These are phyloP conservation scores for Drosophila longiperda DNA, from an alignment of 2,888 invertebrate genomes.

Conservation along the genomic window DNA sequence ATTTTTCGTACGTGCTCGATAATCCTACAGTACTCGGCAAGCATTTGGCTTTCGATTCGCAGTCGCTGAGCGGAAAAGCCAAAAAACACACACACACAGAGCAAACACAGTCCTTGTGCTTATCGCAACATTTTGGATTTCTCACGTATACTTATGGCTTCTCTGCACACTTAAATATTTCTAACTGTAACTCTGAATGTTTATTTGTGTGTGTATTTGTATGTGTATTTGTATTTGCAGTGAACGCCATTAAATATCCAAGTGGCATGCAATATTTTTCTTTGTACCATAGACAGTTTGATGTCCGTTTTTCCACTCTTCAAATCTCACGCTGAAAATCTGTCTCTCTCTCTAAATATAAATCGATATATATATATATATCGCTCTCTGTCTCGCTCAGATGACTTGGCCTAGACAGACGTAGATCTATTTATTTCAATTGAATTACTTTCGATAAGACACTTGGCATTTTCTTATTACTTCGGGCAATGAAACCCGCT, in stretches of 20 bases:
- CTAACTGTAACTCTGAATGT: slow-evolving; percentile 9
- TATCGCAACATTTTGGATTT: slow-evolving; percentile 74
- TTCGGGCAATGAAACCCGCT: slow-evolving; percentile 14
- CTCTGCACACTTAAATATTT: slow-evolving; percentile 39
- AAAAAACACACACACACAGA: slow-evolving; percentile 37
- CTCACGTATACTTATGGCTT: slow-evolving; percentile 73
- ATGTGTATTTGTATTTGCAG: slow-evolving; percentile 52
- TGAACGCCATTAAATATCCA: slow-evolving; percentile 76
- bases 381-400: slow-evolving; percentile 22
- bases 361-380: background rate
- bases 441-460: slow-evolving; percentile 30
- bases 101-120: slow-evolving; percentile 43
- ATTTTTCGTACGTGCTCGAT: slow-evolving; percentile 70
- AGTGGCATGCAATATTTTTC: slow-evolving; percentile 77
- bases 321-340: background rate
- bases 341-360: background rate
- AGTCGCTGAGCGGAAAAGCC: slow-evolving; percentile 21
- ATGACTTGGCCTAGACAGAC: slow-evolving; percentile 34
- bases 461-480: slow-evolving; percentile 52
- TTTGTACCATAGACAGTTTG: slow-evolving; percentile 40
- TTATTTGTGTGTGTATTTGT: slow-evolving; percentile 37
- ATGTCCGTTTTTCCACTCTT: slow-evolving; percentile 30
- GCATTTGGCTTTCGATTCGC: slow-evolving; percentile 32
- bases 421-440: slow-evolving; percentile 52
- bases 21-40: slow-evolving; percentile 48